Base-by-base conservation (phyloP, 64 coral and sea anemone genomes). In the Stylophora pistillata region DNA sequence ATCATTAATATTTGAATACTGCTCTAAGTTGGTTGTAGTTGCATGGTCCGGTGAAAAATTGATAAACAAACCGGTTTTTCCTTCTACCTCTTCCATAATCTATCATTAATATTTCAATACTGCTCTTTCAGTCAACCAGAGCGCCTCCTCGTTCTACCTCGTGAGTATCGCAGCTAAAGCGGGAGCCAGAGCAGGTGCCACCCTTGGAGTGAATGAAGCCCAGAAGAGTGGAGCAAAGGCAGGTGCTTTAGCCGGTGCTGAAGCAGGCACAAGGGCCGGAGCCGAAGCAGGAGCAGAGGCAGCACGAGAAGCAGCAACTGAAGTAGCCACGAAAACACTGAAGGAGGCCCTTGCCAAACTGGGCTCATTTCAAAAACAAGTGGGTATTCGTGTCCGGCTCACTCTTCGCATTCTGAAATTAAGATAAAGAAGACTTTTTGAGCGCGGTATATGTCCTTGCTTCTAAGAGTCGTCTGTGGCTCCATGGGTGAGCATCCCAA, bases 111-210 rank as follows among this genome's bases (percentile, higher is more conserved):
- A 68, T 12, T 68, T 21, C 5, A 21, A 12, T 10, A 28, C 26
- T 68, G 12, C 9, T 28, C 21, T 47, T 47, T 84, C 3, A 84
- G 80, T 20, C 16, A 69, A 84, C 62, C 20, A 84, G 10, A 84
- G 20, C n/a, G 62, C 80, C 27, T 15, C 80, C 16, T 41, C 64
- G 16, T 53, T 20, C 9, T 63, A 54, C 4, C 80, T 84, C 15
- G 16, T 92, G 16, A 92, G 33, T 57, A 65, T 92, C 77, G 90
- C 90, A 69, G 90, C 90, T 20, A 86, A 92, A 59, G 90, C 90
- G 15, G 90, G 90, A 12, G 90, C 90, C 11, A 83, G 57, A 53
- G 90, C 90, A 17, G 90, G 90, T 41, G 90, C 90, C n/a, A 65
- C 56, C 15, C 32, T 92, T 12, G 90, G 90, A 10, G 1, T 78